Base-by-base conservation (phyloP, 2,888 invertebrate species). In the Himalopsyche anomala region DNA sequence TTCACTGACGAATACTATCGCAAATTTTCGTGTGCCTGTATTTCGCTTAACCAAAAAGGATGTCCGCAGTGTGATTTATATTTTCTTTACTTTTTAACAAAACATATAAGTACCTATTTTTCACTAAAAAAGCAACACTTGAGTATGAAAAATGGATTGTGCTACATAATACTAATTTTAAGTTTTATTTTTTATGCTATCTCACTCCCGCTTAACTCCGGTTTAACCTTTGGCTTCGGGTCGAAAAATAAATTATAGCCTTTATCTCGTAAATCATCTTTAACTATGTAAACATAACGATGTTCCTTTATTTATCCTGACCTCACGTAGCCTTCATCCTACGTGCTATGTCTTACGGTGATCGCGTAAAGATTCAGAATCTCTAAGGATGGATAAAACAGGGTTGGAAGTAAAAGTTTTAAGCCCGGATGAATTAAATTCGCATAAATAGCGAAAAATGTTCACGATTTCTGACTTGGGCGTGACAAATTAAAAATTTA, bases 261-360 rank as follows among this genome's bases (percentile, higher is more conserved):
- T 62, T 62, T 62, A 62, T 62, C 62, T 62, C 62, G 62, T 62
- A 62, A 62, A 62, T 62, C 62, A 62, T 62, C 62, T 62, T 62
- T 62, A 62, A 62, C 62, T 62, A 62, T 19, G 62, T 62, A 62
- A 62, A 62, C 62, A 62, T 62, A 6, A 62, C 28, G 19, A 62
- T 62, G 28, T 28, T 62, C 62, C 62, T 62, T 62, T 62, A 62
- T 62, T 19, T 62, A 62, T 62, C 28, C 62, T 62, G 62, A 62
- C 62, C 62, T 62, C 62, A 62, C 62, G 62, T 62, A 62, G 19
- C 19, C 62, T 62, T 62, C 62, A 62, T 62, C 62, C 62, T 62
- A 62, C 62, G 62, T 62, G 62, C 62, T 8, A 28, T 62, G 62
- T 62, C 62, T 62, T 62, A 62, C n/a, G 62, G 19, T 19, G 62